Evolutionary conservation across 1,140 invertebrate species (phyloP).

Genomic region (Sitophilus oryzae): DNA sequence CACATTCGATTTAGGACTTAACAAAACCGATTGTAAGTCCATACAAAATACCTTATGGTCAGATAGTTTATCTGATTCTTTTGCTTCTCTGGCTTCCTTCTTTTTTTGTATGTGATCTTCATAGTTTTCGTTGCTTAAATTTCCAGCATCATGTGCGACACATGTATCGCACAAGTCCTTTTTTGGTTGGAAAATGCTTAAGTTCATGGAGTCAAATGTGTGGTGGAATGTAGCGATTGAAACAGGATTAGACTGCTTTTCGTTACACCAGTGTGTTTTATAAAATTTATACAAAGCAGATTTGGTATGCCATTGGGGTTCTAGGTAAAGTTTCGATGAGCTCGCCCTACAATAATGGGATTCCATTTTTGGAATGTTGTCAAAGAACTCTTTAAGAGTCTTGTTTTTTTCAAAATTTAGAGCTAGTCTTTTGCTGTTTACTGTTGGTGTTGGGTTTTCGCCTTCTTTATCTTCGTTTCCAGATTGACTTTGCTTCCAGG

Average conservation of each 20-base stretch:
- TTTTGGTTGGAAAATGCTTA: conserved; percentile 6
- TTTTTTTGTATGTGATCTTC: conserved; percentile 10
- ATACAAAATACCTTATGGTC: not conserved
- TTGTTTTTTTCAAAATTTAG: too few species aligned
- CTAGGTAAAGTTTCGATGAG: conserved; percentile 8
- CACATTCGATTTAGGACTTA: too few species aligned
- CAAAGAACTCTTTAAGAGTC: conserved; percentile 8
- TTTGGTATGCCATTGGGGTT: conserved; percentile 7
- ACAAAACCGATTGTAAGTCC: too few species aligned
- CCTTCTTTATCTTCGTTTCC: too few species aligned
- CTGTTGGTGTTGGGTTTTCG: too few species aligned
- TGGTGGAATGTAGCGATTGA: conserved; percentile 5
- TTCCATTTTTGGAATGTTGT: conserved; percentile 14
- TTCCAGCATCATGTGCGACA: conserved; percentile 4
- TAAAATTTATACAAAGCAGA: conserved; percentile 6
- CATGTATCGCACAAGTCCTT: conserved; percentile 9
- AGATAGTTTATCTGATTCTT: conserved; percentile 1
- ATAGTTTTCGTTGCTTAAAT: not conserved
- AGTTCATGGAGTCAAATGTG: conserved; percentile 4
- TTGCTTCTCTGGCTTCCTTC: conserved; percentile 6
- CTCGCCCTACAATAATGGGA: conserved; percentile 11
- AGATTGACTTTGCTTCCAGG: too few species aligned
- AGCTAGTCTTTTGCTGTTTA: too few species aligned
- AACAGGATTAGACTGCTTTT: not conserved
- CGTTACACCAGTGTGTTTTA: conserved; percentile 5